phyloP scores from a whole-genome alignment of 2,113 vertebrate genomes.

The Pseudorasbora parva region DNA sequence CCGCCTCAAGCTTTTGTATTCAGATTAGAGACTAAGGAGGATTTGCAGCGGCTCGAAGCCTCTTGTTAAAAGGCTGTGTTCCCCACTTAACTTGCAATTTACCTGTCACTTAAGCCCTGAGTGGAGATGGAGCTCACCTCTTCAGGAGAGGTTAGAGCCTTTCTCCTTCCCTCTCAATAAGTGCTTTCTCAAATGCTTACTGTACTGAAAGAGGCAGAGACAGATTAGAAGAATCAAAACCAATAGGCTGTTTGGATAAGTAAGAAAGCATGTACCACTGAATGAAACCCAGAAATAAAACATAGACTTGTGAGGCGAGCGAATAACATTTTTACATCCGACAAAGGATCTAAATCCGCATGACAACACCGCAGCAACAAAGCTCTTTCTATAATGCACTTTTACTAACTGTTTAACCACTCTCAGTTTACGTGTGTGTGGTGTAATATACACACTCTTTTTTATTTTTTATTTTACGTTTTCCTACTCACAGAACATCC shows the following conservation, averaged over 20 bases:
- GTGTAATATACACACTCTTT: too few relatives aligned
- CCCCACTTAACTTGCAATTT: slow-evolving; percentile 97
- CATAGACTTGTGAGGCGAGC: background rate
- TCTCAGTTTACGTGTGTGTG: too few relatives aligned
- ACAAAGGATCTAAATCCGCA: background rate
- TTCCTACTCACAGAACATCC: too few relatives aligned
- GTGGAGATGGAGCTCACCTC: slow-evolving; percentile 75
- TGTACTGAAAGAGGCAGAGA: slow-evolving; percentile 64
- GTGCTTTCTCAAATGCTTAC: slow-evolving; percentile 57
- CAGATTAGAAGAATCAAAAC: slow-evolving; percentile 49
- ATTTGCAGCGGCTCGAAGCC: slow-evolving; percentile 86
- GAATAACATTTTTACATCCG: background rate
- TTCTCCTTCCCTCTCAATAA: slow-evolving; percentile 34
- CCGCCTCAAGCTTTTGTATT: slow-evolving; percentile 87
- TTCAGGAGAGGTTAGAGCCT: slow-evolving; percentile 57
- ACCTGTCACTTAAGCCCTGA: slow-evolving; percentile 86
- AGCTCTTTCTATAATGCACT: background rate
- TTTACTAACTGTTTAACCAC: background rate
- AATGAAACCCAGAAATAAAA: slow-evolving; percentile 22
- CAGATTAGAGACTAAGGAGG: slow-evolving; percentile 93
- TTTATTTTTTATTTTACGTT: too few relatives aligned
- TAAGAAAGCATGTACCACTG: slow-evolving; percentile 10
- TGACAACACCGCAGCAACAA: background rate
- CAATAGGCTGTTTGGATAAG: slow-evolving; percentile 23
- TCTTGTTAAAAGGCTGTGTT: slow-evolving; percentile 87